Evolutionary conservation across 2,113 vertebrate species (phyloP).

Genomic region (Oncorhynchus nerka): DNA sequence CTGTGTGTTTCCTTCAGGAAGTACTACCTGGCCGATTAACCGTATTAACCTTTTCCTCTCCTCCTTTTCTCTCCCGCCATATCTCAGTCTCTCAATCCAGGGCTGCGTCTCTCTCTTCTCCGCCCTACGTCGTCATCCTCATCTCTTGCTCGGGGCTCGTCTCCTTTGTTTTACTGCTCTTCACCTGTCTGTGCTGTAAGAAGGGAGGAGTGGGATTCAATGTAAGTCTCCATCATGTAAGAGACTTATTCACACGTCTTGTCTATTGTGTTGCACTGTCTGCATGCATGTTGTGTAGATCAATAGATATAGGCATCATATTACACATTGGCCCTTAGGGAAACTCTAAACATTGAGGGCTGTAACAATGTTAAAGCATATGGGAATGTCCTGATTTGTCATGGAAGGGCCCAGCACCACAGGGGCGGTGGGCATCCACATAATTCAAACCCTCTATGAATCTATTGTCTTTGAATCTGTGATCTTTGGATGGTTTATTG

Average conservation of each 20-base stretch:
- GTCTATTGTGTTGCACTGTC: conserved; percentile 25
- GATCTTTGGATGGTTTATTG: too few species aligned
- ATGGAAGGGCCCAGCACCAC: too few species aligned
- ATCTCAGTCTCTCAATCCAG: conserved; percentile 73
- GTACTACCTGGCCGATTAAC: not conserved
- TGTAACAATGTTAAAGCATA: too few species aligned
- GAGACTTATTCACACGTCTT: conserved; percentile 55
- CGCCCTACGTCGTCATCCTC: conserved; percentile 89
- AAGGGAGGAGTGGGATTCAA: conserved; percentile 89
- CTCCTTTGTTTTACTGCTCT: conserved; percentile 88
- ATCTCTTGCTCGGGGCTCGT: conserved; percentile 90
- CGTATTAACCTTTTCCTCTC: conserved; percentile 34
- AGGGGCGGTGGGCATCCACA: too few species aligned
- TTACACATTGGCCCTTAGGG: too few species aligned
- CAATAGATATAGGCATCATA: not conserved
- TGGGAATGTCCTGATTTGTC: too few species aligned
- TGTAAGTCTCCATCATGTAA: conserved; percentile 77
- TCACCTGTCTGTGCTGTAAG: conserved; percentile 93
- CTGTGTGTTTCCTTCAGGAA: conserved; percentile 29
- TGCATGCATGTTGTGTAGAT: conserved; percentile 23
- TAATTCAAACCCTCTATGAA: too few species aligned
- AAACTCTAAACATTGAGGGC: too few species aligned
- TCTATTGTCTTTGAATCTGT: too few species aligned
- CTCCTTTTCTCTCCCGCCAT: not conserved
- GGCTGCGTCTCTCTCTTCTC: conserved; percentile 80